Base-by-base conservation (phyloP, 1,140 invertebrate species). In the Bursaphelenchus mucronatus region DNA sequence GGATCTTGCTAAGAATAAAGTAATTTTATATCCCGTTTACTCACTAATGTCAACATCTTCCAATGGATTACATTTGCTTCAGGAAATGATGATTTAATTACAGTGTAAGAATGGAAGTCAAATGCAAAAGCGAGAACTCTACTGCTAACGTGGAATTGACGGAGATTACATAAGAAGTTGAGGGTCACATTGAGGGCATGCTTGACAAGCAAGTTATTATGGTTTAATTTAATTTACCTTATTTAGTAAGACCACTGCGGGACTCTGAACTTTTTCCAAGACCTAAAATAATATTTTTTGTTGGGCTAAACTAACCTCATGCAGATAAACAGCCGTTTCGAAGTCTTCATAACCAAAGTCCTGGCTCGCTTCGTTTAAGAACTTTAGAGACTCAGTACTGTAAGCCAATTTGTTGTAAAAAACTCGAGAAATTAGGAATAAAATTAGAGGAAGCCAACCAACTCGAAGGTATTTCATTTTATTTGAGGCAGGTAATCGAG, bases 151-250 rank as follows among this genome's bases (percentile, higher is more conserved):
- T 46, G 43, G 19, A 74, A 74, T 13, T 71, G 30, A 17, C 49
- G 41, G 8, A 74, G 5, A 50, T 74, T 74, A 55, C 71, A 74
- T 13, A 74, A 30, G 50, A 74, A 74, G 44, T 74, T 74, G 11
- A 74, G 62, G 8, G 71, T 67, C 19, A 74, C 66, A 41, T 74
- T 74, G 8, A 74, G 56, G n/a, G 71, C 71, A 47, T 76, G 61
- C 71, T 74, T 15, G 55, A 71, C 11, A 9, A 11, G 41, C 47
- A 17, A 59, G n/a, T 13, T 19, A 50, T 50, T 17, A 50, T 5
- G 49, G 5, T 50, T 50, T 15, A 50, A 50, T 15, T 11, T 17
- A 40, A 0, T 47, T 40, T 57, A 73, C 70, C 44, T 71, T 74
- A 19, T 71, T 71, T 9, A 71, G 19, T 30, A 71, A 44, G 2